Base-by-base conservation (phyloP, 2,888 invertebrate genomes). In the Lampropteryx suffumata region DNA sequence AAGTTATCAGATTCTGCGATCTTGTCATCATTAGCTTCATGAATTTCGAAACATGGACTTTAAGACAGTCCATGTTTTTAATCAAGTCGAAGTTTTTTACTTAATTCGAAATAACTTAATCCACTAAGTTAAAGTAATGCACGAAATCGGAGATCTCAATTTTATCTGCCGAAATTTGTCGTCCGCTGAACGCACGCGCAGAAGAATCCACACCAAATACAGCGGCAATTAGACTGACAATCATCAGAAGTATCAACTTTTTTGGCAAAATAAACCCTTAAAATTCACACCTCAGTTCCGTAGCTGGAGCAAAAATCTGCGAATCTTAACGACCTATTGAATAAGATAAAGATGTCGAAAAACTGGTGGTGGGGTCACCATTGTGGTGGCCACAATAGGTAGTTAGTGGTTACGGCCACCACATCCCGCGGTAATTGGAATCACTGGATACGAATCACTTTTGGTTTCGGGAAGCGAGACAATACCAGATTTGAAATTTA, bases 281-380 rank as follows among this genome's bases (percentile, higher is more conserved):
- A 72, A 71, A 73, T 76, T 80, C 76, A 69, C 81, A 79, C 81
- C 75, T 78, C 65, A 62, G 46, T 6, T 14, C 46, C 47, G 54
- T 55, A 57, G 55, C 47, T 40, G 43, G 36, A 32, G 50, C 61
- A 64, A 62, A 63, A 67, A 71, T 63, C 61, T 48, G 62, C 57
- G 54, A 59, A 59, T 51, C 67, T 73, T 82, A 84, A 87, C 81
- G 85, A 84, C 76, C 84, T 68, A 86, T 87, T 87, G 78, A 82
- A 72, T 73, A 68, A 71, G 80, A 86, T 87, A 82, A 84, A 86
- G 85, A 78, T 70, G 76, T 65, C 71, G 73, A 81, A 84, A 84
- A 83, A 84, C 72, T 59, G 58, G 62, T 50, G 61, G 65, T 64
- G 64, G 68, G 62, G 67, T 50, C 62, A 59, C 71, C 66, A 66